These are phyloP conservation scores for Saccostrea echinata DNA, from an alignment of 1,140 invertebrate species.

Conservation along the genomic window DNA sequence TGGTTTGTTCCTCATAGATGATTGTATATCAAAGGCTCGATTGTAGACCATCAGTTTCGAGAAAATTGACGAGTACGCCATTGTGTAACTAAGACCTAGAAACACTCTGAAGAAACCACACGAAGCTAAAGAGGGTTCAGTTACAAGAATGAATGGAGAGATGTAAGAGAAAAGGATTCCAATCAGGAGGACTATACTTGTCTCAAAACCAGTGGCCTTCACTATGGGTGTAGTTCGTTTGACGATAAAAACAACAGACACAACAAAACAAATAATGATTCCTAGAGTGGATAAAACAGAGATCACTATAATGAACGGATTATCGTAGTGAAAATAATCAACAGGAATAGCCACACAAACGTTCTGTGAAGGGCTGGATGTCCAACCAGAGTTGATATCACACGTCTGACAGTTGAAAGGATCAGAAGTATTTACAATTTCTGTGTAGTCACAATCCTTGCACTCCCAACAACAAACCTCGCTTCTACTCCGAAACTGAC, in stretches of 20 bases:
- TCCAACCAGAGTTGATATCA: constrained; percentile 36
- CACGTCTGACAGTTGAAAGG: constrained; percentile 62
- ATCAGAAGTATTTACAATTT: constrained; percentile 49
- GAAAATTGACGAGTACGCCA: constrained; percentile 89
- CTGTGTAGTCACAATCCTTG: constrained; percentile 59
- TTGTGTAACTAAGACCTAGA: constrained; percentile 85
- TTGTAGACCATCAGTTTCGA: constrained; percentile 93
- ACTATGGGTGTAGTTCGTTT: constrained; percentile 66
- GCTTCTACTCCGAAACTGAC: not conserved
- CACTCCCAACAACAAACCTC: constrained; percentile 64
- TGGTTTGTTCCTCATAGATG: constrained; percentile 32
- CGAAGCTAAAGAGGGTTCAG: constrained; percentile 85
- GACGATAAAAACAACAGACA: constrained; percentile 60
- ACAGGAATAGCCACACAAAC: constrained; percentile 78
- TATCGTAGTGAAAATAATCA: constrained; percentile 42
- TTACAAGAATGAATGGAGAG: constrained; percentile 59
- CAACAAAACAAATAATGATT: constrained; percentile 71
- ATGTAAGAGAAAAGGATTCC: constrained; percentile 66
- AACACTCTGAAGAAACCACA: constrained; percentile 87
- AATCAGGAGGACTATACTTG: constrained; percentile 67
- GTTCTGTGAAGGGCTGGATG: constrained; percentile 80
- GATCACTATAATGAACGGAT: constrained; percentile 80
- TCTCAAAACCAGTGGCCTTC: constrained; percentile 70
- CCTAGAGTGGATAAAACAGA: constrained; percentile 81
- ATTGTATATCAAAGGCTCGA: constrained; percentile 91